phyloP scores from a whole-genome alignment of 2,113 vertebrate species.

The Phoenicopterus ruber region DNA sequence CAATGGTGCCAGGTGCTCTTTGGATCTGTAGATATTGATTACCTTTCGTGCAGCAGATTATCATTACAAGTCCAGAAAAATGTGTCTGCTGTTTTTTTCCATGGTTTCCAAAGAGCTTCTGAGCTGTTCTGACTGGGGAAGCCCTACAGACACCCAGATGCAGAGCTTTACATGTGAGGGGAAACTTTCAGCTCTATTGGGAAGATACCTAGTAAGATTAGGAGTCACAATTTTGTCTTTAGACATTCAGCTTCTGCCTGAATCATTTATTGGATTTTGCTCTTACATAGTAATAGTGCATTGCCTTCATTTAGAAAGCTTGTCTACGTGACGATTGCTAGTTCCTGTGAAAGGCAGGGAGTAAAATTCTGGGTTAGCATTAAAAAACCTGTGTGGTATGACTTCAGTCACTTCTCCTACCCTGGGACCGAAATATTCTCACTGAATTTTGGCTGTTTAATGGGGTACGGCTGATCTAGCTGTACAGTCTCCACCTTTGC shows the following conservation, averaged over 20 bases:
- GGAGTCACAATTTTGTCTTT: background rate
- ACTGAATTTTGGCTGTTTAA: background rate
- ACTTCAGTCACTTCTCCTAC: background rate
- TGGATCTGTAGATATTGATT: background rate
- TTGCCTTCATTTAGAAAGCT: background rate
- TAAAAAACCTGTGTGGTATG: background rate
- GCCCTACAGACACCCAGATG: background rate
- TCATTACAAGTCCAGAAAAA: background rate
- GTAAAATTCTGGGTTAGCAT: background rate
- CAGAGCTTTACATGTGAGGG: background rate
- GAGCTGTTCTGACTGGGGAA: background rate
- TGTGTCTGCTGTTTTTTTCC: background rate
- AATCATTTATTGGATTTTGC: background rate
- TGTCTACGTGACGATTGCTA: background rate
- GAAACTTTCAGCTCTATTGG: background rate
- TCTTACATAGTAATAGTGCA: background rate
- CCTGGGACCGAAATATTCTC: background rate
- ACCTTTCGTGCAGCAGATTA: background rate
- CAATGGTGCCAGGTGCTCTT: background rate
- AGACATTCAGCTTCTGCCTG: background rate
- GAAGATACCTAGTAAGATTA: background rate
- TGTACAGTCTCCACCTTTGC: background rate
- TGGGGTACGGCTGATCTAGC: background rate
- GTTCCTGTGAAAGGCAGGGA: background rate
- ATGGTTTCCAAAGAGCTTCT: background rate